Base-by-base conservation (phyloP, 2,888 invertebrate genomes). In the Platynereis dumerilii region DNA sequence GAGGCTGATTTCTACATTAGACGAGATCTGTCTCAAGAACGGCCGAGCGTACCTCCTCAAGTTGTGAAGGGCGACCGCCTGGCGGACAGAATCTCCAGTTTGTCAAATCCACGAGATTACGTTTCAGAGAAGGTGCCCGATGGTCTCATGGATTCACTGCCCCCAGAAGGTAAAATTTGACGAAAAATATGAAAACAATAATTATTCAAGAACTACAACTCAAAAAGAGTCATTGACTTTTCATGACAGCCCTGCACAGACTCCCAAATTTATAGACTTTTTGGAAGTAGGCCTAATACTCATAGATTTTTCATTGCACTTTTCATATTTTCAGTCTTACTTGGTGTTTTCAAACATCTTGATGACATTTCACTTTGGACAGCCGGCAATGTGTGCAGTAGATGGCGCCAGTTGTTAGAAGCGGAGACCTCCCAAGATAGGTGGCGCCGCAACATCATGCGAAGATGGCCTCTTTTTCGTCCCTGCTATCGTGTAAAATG, bases 351-450 rank as follows among this genome's bases (percentile, higher is more conserved):
- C 85, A 90, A 91, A 59, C 92, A 93, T 84, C 86, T 96, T 78
- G 96, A 96, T 81, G 95, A 96, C 84, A 88, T 96, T 79, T 94
- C 95, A 0, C 86, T 96, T 76, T 92, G 94, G 90, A 92, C 91
- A 78, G 92, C 92, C 65, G 91, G 92, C 45, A 91, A 91, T 80
- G 95, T 94, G 34, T 94, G 94, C 81, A 87, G 73, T 3, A 89
- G 93, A 70, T 96, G 95, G 95, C 87, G 89, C 71, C 89, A 91
- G 52, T 88, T 96, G 39, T 87, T 96, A 61, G 89, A 90, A 64
- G 90, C 91, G 69, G 91, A 93, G 75, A 90, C 92, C 66, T 88
- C 91, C 0, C 89, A 90, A 62, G 88, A 90, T 55, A 90, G 91
- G 80, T 96, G 96, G 96, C 89, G 90, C 71, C 87, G 87, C 70